These are phyloP conservation scores for Pseudolycoriella hygida DNA, from an alignment of 2,888 invertebrate species.

Conservation along the genomic window DNA sequence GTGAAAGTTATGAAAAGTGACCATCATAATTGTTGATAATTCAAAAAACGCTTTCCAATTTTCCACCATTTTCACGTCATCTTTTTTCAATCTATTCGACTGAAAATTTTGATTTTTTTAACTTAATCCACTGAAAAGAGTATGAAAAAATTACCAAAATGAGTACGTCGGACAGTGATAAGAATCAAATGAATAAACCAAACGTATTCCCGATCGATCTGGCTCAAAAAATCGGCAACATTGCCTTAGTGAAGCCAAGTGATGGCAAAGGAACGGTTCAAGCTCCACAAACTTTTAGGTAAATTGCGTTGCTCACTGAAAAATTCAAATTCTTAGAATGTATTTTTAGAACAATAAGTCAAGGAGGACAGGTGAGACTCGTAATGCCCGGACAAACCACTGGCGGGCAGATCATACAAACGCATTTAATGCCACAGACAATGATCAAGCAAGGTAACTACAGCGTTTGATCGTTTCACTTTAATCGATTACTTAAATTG, in stretches of 20 bases:
- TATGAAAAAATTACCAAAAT: neutral
- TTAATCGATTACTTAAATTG: neutral
- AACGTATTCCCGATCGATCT: slow-evolving; percentile 25
- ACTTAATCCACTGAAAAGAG: neutral
- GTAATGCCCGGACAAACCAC: slow-evolving; percentile 12
- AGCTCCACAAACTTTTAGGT: slow-evolving; percentile 9
- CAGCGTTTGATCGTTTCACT: too few relatives aligned
- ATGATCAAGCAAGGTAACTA: slow-evolving; percentile 34
- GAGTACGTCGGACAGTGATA: neutral
- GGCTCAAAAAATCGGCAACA: slow-evolving; percentile 31
- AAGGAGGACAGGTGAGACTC: slow-evolving; percentile 7
- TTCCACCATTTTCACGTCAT: neutral
- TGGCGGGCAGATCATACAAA: slow-evolving; percentile 25
- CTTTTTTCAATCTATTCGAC: neutral
- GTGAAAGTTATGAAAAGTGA: too few relatives aligned
- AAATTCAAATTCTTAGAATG: neutral
- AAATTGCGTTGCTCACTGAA: neutral
- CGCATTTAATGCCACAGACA: slow-evolving; percentile 31
- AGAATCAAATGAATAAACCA: slow-evolving; percentile 2
- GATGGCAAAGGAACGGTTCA: slow-evolving; percentile 18
- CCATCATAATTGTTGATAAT: too few relatives aligned
- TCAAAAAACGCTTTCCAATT: neutral
- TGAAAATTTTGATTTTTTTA: neutral
- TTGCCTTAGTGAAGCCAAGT: slow-evolving; percentile 31
- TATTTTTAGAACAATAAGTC: slow-evolving; percentile 3